These are phyloP conservation scores for Triops cancriformis DNA, from an alignment of 1,140 invertebrate genomes.

Conservation along the genomic window DNA sequence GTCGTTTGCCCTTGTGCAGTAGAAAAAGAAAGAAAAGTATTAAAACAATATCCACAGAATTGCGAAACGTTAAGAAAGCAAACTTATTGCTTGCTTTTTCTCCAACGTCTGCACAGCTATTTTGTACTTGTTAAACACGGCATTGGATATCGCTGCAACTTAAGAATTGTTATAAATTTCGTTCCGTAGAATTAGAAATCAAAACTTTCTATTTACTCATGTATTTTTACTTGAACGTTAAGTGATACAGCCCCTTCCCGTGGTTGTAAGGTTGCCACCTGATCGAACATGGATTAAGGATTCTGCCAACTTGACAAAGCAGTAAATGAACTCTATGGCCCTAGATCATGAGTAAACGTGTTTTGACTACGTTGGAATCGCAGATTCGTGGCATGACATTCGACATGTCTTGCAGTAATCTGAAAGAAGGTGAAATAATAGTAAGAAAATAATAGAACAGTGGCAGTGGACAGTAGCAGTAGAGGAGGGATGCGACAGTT, in stretches of 20 bases:
- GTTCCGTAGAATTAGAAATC: background rate
- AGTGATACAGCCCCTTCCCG: slow-evolving; percentile 69
- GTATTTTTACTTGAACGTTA: slow-evolving; percentile 46
- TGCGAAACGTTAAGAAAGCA: too few relatives aligned
- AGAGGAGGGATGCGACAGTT: too few relatives aligned
- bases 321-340: slow-evolving; percentile 85
- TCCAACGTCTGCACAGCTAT: slow-evolving; percentile 91
- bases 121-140: slow-evolving; percentile 93
- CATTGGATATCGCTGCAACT: too few relatives aligned
- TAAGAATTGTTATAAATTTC: too few relatives aligned
- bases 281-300: slow-evolving; percentile 65
- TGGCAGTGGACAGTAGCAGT: too few relatives aligned
- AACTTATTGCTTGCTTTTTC: slow-evolving; percentile 77
- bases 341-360: slow-evolving; percentile 81
- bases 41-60: slow-evolving; percentile 2
- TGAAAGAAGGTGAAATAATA: slow-evolving; percentile 28
- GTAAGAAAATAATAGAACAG: too few relatives aligned
- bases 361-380: slow-evolving; percentile 74
- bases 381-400: slow-evolving; percentile 78
- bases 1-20: slow-evolving; percentile 63
- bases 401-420: slow-evolving; percentile 74
- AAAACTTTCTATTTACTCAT: slow-evolving; percentile 20
- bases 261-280: slow-evolving; percentile 84
- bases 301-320: slow-evolving; percentile 79
- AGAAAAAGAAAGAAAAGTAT: slow-evolving; percentile 37